Conservation (phyloP, 2,888 invertebrate species). For the Dasysyrphus tricinctus region DNA sequence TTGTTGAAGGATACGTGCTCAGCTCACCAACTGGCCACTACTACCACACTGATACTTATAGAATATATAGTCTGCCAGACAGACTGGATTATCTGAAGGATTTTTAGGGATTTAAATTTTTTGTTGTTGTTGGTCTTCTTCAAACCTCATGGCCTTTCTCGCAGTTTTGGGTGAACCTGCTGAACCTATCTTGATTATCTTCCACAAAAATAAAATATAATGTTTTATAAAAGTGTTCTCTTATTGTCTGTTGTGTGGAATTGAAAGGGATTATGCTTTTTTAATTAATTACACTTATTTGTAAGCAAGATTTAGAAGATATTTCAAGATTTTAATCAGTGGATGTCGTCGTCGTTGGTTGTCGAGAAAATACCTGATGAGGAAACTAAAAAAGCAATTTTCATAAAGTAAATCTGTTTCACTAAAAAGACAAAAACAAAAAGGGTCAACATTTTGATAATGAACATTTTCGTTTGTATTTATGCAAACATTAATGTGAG, state of each 20-base stretch:
- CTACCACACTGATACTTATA: not conserved
- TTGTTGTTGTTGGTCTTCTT: not conserved
- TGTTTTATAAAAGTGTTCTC: conserved; percentile 6
- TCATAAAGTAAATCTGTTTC: conserved; percentile 1
- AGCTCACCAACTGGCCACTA: conserved; percentile 12
- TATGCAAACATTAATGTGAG: conserved; percentile 1
- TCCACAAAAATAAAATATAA: conserved; percentile 7
- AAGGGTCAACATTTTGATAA: not conserved
- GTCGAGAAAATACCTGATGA: conserved; percentile 15
- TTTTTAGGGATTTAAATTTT: conserved; percentile 37
- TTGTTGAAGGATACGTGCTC: conserved; percentile 37
- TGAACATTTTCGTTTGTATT: not conserved
- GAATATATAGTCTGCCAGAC: conserved; percentile 48
- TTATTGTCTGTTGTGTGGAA: conserved; percentile 9
- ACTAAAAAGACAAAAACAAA: not conserved
- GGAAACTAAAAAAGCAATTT: conserved; percentile 8
- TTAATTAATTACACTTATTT: conserved; percentile 53
- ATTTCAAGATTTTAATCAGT: conserved; percentile 37
- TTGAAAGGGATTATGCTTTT: conserved; percentile 32
- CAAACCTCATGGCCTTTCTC: not conserved
- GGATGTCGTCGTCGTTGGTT: not conserved
- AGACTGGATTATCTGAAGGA: conserved; percentile 54
- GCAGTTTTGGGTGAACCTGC: conserved; percentile 12
- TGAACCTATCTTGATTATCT: conserved; percentile 48
- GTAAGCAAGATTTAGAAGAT: conserved; percentile 35